These are phyloP conservation scores for Onychostruthus taczanowskii DNA, from an alignment of 2,113 vertebrate species.

Conservation along the genomic window DNA sequence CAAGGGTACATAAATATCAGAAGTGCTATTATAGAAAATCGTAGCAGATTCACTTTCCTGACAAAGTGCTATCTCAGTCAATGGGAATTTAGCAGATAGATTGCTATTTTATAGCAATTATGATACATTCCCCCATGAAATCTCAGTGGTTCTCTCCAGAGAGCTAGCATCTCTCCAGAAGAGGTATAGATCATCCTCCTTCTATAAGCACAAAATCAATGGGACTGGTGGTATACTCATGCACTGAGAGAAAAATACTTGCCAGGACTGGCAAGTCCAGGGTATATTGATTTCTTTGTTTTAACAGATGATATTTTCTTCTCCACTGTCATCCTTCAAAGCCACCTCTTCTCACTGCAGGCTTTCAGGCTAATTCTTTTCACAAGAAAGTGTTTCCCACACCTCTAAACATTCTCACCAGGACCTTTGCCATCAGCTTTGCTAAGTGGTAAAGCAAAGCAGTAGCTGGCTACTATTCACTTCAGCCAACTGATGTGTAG, in stretches of 20 bases:
- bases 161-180: not conserved
- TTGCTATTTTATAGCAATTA: constrained; percentile 25
- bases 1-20: not conserved
- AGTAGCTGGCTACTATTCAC: not conserved
- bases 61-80: constrained; percentile 2
- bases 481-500: not conserved
- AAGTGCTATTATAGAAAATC: not conserved
- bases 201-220: constrained; percentile 60
- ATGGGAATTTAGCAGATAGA: constrained; percentile 38
- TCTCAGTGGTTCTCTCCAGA: constrained; percentile 5
- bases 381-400: not conserved
- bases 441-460: not conserved
- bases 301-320: constrained; percentile 23
- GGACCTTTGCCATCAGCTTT: not conserved
- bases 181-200: constrained; percentile 36
- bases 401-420: not conserved
- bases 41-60: not conserved
- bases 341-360: not conserved
- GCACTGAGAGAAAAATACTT: constrained; percentile 28
- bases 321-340: not conserved
- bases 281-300: constrained; percentile 42
- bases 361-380: not conserved
- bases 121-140: constrained; percentile 14
- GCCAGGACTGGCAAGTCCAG: not conserved
- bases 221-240: not conserved